phyloP scores from a whole-genome alignment of 2,113 vertebrate genomes.

The Paradisaea rubra region DNA sequence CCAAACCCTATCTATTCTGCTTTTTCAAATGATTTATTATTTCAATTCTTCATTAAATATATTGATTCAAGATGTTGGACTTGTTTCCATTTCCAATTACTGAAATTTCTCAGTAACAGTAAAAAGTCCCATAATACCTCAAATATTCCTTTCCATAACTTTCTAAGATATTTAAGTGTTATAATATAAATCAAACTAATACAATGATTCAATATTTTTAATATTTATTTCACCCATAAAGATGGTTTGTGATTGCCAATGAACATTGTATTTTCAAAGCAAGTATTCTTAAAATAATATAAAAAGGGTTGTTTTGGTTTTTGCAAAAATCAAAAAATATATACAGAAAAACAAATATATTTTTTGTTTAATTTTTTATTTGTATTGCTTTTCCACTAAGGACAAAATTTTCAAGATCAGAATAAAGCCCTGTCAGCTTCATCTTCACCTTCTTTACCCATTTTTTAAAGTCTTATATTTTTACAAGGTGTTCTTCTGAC shows the following conservation, averaged over 20 bases:
- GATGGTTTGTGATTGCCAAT: neutral
- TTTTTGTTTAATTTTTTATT: neutral
- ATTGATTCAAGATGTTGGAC: neutral
- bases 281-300: neutral
- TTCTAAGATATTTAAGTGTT: neutral
- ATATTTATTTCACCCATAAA: neutral
- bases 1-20: fast-evolving
- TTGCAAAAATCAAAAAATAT: neutral
- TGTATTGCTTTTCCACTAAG: neutral
- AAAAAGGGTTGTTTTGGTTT: fast-evolving
- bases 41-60: neutral
- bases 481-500: neutral
- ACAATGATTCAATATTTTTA: fast-evolving
- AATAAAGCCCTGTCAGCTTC: neutral
- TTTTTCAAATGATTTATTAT: neutral
- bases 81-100: neutral
- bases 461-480: neutral
- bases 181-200: neutral
- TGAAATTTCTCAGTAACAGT: neutral
- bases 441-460: neutral
- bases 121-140: neutral
- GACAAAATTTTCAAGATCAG: neutral
- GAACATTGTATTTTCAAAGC: neutral
- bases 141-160: neutral
- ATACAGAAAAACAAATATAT: neutral